phyloP scores from a whole-genome alignment of 2,888 invertebrate species.

The Hofmannophila pseudospretella region DNA sequence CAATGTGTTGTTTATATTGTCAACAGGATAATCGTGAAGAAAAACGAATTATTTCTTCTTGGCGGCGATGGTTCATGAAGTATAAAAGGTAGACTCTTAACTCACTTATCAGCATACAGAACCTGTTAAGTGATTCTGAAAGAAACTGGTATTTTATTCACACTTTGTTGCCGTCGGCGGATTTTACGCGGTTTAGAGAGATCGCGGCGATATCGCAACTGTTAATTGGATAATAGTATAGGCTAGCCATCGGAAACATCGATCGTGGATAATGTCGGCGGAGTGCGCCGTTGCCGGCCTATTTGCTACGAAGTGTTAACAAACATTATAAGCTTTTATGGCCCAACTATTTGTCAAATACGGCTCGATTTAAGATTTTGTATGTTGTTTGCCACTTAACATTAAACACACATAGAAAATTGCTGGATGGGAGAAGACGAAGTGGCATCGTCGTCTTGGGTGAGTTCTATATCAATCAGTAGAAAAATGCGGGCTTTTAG shows the following conservation, averaged over 20 bases:
- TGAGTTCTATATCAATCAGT: too few relatives aligned
- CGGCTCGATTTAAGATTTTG: too few relatives aligned
- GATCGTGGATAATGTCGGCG: constrained; percentile 5
- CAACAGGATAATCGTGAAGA: too few relatives aligned
- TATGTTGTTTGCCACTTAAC: too few relatives aligned
- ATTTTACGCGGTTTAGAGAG: constrained; percentile 36
- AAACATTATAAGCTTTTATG: constrained; percentile 18
- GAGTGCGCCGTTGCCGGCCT: constrained; percentile 2
- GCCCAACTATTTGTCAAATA: not conserved
- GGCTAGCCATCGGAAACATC: constrained; percentile 12
- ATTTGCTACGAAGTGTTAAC: constrained; percentile 21
- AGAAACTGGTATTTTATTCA: constrained; percentile 28
- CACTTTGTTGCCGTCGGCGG: constrained; percentile 22
- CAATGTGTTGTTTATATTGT: too few relatives aligned
- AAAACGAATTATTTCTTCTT: too few relatives aligned
- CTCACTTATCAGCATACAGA: not conserved
- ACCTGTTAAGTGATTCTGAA: constrained; percentile 28
- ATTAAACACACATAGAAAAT: too few relatives aligned
- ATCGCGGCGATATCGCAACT: constrained; percentile 28
- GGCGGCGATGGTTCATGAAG: too few relatives aligned
- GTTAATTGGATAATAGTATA: constrained; percentile 42
- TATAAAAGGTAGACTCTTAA: not conserved
- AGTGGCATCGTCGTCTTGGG: too few relatives aligned
- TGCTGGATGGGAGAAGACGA: too few relatives aligned
- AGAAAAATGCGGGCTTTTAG: too few relatives aligned